Percentiles rank a stretch among this genome's conserved stretches.
phyloP scores from a whole-genome alignment of 2,113 vertebrate species.

The Periophthalmus modestus region DNA sequence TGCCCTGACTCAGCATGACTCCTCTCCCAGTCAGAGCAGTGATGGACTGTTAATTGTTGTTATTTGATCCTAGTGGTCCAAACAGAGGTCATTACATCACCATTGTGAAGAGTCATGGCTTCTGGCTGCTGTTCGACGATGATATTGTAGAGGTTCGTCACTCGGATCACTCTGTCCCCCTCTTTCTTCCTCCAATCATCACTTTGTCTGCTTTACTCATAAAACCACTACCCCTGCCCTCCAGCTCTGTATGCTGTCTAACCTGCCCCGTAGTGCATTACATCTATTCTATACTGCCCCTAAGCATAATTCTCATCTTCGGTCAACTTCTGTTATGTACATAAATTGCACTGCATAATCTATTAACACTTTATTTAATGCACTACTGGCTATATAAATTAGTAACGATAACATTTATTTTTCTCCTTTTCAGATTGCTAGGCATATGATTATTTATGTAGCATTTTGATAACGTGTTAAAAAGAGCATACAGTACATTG shows the following conservation, averaged over 20 bases:
- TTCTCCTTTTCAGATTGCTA: too few relatives aligned
- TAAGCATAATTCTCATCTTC: neutral
- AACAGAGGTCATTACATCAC: slow-evolving; percentile 97
- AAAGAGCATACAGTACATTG: neutral
- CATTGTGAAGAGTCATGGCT: slow-evolving; percentile 97
- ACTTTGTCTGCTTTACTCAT: neutral
- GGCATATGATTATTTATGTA: too few relatives aligned
- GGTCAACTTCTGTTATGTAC: neutral
- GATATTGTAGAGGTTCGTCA: slow-evolving; percentile 96
- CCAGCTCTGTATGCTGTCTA: neutral
- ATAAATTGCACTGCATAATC: too few relatives aligned
- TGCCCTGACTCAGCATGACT: neutral
- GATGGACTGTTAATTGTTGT: slow-evolving; percentile 18
- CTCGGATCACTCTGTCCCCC: neutral
- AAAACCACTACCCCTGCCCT: neutral
- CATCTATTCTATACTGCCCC: neutral
- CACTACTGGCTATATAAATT: too few relatives aligned
- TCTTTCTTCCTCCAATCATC: slow-evolving; percentile 20
- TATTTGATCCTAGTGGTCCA: slow-evolving; percentile 83
- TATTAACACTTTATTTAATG: too few relatives aligned
- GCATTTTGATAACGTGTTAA: neutral
- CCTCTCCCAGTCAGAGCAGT: neutral
- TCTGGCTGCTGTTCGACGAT: slow-evolving; percentile 97
- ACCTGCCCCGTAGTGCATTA: neutral
- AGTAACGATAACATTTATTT: too few relatives aligned